Evolutionary conservation across 2,113 vertebrate species (phyloP), one percentile per base, ranked within the genome.

Genomic region (Columba janthina): DNA sequence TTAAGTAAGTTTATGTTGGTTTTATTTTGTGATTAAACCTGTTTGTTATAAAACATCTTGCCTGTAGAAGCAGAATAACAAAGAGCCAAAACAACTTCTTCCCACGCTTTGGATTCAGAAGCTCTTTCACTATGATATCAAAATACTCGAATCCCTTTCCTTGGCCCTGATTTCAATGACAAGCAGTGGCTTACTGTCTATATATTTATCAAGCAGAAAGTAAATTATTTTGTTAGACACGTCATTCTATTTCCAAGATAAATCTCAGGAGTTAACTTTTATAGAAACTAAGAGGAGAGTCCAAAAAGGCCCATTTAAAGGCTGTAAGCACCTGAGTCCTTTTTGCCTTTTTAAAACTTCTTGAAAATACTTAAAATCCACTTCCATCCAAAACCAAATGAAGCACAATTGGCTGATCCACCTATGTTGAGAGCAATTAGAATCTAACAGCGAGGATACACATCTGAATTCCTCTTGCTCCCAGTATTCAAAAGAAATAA

Each of bases 181-280:
- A 85, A 94, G 89, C 92, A 89, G 92, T 96, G 93, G 94, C 98
- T 98, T 97, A 97, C 96, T 96, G 92, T 97, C 95, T 92, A 96
- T 96, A 95, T 97, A 97, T 97, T 97, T 97, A 97, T 97, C 97
- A 97, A 97, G 92, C 65, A 97, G 95, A 97, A 96, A 94, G 90
- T 95, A 93, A 95, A 96, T 91, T 94, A 94, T 95, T 97, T 97
- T 95, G 91, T 95, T 96, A 96, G 96, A 95, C 91, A 96, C 24
- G 46, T 92, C 7, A 1, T 97, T 98, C 96, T 94, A 93, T 88
- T 96, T 97, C 97, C 94, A 96, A 97, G 97, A 96, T 93, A 97
- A 97, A 97, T 93, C 86, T 96, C 96, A 90, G 94, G 50, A 97
- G 85, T 80, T 93, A 90, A 91, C 81, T 94, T 97, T 97, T 96